Conservation (phyloP, 2,113 vertebrate genomes). For the Malurus elegans region DNA sequence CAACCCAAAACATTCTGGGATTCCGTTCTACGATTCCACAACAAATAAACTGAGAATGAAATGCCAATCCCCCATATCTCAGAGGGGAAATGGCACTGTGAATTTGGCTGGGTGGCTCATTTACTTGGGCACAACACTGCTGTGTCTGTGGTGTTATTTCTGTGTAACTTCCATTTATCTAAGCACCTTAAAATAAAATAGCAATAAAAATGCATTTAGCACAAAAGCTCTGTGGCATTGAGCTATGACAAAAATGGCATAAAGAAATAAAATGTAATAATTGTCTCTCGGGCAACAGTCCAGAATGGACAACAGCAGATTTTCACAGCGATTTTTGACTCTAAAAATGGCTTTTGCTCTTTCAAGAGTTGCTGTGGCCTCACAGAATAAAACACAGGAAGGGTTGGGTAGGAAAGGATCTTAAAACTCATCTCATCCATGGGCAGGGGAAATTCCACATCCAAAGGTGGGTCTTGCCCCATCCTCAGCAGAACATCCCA, state of each 20-base stretch:
- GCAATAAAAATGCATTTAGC: not conserved
- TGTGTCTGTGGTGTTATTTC: not conserved
- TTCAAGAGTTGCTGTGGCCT: not conserved
- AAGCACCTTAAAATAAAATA: not conserved
- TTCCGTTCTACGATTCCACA: not conserved
- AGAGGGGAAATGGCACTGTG: not conserved
- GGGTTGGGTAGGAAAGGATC: not conserved
- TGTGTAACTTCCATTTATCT: not conserved
- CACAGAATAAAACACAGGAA: not conserved
- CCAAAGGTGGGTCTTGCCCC: not conserved
- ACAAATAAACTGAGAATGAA: not conserved
- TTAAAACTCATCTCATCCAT: not conserved
- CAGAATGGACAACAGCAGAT: not conserved
- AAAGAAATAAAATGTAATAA: not conserved
- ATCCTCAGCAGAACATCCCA: not conserved
- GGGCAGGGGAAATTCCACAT: not conserved
- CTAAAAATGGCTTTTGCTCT: not conserved
- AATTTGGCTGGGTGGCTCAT: not conserved
- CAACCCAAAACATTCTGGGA: not conserved
- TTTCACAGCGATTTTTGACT: rapidly evolving
- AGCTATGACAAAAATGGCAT: not conserved
- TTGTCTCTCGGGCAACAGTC: not conserved
- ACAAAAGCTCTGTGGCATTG: not conserved
- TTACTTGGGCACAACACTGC: not conserved
- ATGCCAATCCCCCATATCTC: not conserved